phyloP scores from a whole-genome alignment of 2,113 vertebrate genomes.

The Mormyrus iriodes region DNA sequence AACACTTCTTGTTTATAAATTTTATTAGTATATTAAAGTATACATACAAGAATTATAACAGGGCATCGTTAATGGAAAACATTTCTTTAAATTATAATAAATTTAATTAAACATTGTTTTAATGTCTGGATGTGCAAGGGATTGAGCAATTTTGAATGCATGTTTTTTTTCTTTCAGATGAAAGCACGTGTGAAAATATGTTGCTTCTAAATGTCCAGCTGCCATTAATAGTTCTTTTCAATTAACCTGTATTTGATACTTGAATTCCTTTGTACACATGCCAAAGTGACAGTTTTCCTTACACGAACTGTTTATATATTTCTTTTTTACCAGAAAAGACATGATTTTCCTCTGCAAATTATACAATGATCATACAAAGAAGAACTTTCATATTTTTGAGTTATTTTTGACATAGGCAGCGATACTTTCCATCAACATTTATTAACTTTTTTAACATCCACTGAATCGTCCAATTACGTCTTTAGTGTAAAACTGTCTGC shows the following conservation, averaged over 20 bases:
- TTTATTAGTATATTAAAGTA: background rate
- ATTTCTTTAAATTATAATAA: background rate
- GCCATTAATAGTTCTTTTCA: background rate
- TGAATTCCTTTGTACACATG: background rate
- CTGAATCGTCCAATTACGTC: background rate
- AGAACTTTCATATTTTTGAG: background rate
- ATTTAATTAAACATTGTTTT: background rate
- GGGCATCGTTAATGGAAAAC: background rate
- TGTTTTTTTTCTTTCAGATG: background rate
- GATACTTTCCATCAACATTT: background rate
- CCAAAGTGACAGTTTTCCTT: background rate
- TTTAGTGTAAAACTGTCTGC: too few species aligned
- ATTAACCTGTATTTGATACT: background rate
- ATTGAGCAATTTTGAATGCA: background rate
- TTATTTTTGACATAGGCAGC: background rate
- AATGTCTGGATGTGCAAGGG: background rate
- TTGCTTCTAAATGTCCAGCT: background rate
- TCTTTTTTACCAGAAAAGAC: background rate
- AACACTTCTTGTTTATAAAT: background rate
- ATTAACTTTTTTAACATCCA: background rate
- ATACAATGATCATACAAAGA: background rate
- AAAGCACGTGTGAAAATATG: background rate
- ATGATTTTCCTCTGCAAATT: background rate
- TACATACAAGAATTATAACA: background rate
- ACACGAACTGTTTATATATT: background rate